Evolutionary conservation across 2,797 vertebrate genomes (phyloP).

Genomic region (Natrix natrix): DNA sequence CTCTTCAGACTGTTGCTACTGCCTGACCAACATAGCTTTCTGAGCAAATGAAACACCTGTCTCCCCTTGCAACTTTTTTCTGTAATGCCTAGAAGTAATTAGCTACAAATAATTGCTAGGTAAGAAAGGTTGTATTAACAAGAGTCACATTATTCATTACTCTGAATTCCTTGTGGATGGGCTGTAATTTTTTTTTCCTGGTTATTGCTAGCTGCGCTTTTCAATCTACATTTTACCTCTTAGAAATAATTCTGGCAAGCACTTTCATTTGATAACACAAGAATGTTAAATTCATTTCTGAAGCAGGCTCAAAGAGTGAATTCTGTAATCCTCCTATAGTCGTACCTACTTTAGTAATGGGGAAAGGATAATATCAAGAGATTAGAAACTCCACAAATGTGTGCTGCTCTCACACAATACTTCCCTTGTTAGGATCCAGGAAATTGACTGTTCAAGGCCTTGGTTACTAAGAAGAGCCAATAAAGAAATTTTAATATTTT

Average conservation of each 20-base stretch:
- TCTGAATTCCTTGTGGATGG: slow-evolving; percentile 2
- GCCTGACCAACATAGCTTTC: slow-evolving; percentile 20
- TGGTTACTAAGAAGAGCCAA: not conserved
- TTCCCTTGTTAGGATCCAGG: not conserved
- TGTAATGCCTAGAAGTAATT: slow-evolving; percentile 12
- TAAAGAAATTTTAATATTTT: not conserved
- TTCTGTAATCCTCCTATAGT: not conserved
- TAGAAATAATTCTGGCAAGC: slow-evolving; percentile 1
- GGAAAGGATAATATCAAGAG: not conserved
- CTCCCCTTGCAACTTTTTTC: slow-evolving; percentile 27
- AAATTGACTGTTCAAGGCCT: not conserved
- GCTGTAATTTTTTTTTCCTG: not conserved
- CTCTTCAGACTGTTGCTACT: not conserved
- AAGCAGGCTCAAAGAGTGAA: not conserved
- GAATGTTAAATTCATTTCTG: not conserved
- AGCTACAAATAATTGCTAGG: slow-evolving; percentile 23
- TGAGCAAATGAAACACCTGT: slow-evolving; percentile 10
- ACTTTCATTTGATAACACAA: not conserved
- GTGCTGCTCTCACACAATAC: not conserved
- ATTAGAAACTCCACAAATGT: not conserved
- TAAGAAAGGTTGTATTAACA: slow-evolving; percentile 19
- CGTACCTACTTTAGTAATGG: not conserved
- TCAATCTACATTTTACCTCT: not conserved
- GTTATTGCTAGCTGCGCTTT: not conserved
- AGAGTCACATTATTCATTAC: slow-evolving; percentile 3